A percentile compares a stretch with the other conserved stretches of the same genome.
Conservation (phyloP, 2,888 invertebrate genomes). For the Thelaira solivaga region DNA sequence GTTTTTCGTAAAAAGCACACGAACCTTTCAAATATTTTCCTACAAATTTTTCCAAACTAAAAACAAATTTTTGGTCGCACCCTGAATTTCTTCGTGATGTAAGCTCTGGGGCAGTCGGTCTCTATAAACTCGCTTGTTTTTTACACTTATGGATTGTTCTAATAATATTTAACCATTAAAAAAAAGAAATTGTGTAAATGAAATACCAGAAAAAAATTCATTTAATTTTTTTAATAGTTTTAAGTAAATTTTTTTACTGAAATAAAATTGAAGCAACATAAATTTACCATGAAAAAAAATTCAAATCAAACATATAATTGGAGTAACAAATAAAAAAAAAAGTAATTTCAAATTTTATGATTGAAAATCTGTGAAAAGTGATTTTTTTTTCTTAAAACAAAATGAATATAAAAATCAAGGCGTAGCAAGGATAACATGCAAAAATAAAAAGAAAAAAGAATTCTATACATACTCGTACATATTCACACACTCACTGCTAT, state of each 20-base stretch:
- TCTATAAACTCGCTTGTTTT: slow-evolving; percentile 72
- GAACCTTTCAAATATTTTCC: slow-evolving; percentile 34
- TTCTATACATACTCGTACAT: slow-evolving; percentile 5
- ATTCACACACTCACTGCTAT: slow-evolving; percentile 2
- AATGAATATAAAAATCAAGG: slow-evolving; percentile 44
- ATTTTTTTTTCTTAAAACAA: slow-evolving; percentile 18
- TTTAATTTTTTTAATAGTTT: slow-evolving; percentile 47
- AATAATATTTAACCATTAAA: too few relatives aligned
- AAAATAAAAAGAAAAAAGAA: slow-evolving; percentile 25
- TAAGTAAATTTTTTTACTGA: slow-evolving; percentile 52
- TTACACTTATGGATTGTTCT: slow-evolving; percentile 65
- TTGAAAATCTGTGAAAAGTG: slow-evolving; percentile 31
- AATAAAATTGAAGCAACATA: slow-evolving; percentile 19
- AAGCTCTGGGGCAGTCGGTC: slow-evolving; percentile 76
- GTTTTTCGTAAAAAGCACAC: slow-evolving; percentile 53
- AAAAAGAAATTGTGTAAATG: slow-evolving; percentile 62
- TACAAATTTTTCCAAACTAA: slow-evolving; percentile 50
- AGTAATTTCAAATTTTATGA: slow-evolving; percentile 19
- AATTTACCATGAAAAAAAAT: slow-evolving; percentile 32
- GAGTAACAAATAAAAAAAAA: slow-evolving; percentile 22
- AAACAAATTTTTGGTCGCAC: slow-evolving; percentile 70
- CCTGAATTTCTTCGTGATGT: slow-evolving; percentile 76
- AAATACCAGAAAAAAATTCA: slow-evolving; percentile 45
- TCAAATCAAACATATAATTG: slow-evolving; percentile 26
- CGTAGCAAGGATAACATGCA: slow-evolving; percentile 52